Conservation (phyloP, 1,140 invertebrate species). For the Maniola jurtina region DNA sequence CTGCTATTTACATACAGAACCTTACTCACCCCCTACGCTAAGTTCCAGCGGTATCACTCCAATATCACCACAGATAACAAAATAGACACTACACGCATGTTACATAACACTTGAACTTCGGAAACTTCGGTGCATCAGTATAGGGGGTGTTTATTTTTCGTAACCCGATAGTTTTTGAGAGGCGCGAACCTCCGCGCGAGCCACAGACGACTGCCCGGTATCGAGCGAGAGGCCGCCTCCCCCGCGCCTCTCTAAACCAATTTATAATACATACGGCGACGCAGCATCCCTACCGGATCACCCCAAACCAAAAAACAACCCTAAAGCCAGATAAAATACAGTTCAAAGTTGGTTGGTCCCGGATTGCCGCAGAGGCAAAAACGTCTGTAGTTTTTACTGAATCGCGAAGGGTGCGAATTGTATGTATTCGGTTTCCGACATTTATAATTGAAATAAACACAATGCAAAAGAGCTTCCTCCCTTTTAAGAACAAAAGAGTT, state of each 20-base stretch:
- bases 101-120: conserved; percentile 30
- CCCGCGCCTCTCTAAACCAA: conserved; percentile 75
- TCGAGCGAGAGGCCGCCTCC: conserved; percentile 67
- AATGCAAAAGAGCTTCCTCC: conserved; percentile 1
- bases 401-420: conserved; percentile 72
- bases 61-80: conserved; percentile 25
- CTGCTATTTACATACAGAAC: conserved; percentile 29
- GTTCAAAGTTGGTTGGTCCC: conserved; percentile 26
- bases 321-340: conserved; percentile 20
- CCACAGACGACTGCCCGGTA: conserved; percentile 66
- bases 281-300: conserved; percentile 64
- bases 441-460: conserved; percentile 63
- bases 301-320: conserved; percentile 41
- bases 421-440: conserved; percentile 56
- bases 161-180: conserved; percentile 36
- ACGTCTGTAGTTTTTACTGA: conserved; percentile 66
- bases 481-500: background rate
- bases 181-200: conserved; percentile 43
- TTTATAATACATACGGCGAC: conserved; percentile 78
- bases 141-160: conserved; percentile 39
- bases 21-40: conserved; percentile 24
- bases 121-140: conserved; percentile 35
- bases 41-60: conserved; percentile 19
- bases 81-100: conserved; percentile 28
- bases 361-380: conserved; percentile 73